phyloP scores from a whole-genome alignment of 2,888 invertebrate genomes.

The Melitaea athalia region DNA sequence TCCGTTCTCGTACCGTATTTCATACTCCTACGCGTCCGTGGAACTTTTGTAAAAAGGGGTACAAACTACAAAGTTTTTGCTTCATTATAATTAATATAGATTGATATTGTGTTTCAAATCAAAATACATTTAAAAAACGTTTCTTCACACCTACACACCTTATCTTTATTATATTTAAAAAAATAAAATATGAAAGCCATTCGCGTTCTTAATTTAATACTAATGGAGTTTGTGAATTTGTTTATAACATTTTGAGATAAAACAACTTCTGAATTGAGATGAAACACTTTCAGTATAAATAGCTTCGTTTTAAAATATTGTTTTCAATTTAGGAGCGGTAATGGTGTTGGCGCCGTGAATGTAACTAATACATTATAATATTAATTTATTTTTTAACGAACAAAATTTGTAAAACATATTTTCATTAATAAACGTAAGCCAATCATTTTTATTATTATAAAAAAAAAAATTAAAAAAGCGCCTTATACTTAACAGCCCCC shows the following conservation, averaged over 20 bases:
- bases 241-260: conserved; percentile 7
- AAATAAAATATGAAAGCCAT: background rate
- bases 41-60: too few relatives aligned
- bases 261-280: conserved; percentile 6
- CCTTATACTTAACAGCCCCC: too few relatives aligned
- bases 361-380: background rate
- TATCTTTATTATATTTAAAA: background rate
- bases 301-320: conserved; percentile 2
- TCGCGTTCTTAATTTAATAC: background rate
- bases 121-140: too few relatives aligned
- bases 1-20: too few relatives aligned
- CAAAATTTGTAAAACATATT: background rate
- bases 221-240: conserved; percentile 8
- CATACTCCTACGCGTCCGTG: too few relatives aligned
- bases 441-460: too few relatives aligned
- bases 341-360: conserved; percentile 1
- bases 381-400: background rate
- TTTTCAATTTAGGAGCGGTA: conserved; percentile 1
- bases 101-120: too few relatives aligned
- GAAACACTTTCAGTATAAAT: conserved; percentile 7
- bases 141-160: background rate
- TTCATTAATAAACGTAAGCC: background rate
- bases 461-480: too few relatives aligned
- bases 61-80: too few relatives aligned
- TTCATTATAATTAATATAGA: too few relatives aligned